phyloP scores from a whole-genome alignment of 2,888 invertebrate genomes.

The Aporophyla lueneburgensis region DNA sequence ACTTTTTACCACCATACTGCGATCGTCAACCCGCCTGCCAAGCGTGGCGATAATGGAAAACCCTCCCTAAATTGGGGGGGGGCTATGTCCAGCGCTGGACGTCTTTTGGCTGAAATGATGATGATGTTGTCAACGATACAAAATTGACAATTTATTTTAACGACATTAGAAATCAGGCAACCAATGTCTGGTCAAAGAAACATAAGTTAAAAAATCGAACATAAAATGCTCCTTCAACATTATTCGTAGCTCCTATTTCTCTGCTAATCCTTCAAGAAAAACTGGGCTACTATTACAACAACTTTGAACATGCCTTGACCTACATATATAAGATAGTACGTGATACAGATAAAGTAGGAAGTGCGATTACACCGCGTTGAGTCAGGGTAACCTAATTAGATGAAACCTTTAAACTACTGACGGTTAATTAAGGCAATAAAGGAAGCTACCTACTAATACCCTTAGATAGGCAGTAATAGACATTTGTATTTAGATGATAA shows the following conservation, averaged over 20 bases:
- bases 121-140: too few relatives aligned
- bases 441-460: not conserved
- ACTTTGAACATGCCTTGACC: conserved; percentile 7
- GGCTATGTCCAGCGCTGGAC: too few relatives aligned
- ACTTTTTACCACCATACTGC: too few relatives aligned
- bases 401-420: conserved; percentile 47
- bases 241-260: not conserved
- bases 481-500: not conserved
- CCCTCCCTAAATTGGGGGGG: too few relatives aligned
- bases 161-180: not conserved
- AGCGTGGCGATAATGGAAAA: too few relatives aligned
- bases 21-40: too few relatives aligned
- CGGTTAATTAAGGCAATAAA: conserved; percentile 36
- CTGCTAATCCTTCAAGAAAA: not conserved
- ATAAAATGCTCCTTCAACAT: too few relatives aligned
- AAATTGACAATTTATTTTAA: too few relatives aligned
- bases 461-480: not conserved
- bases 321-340: not conserved
- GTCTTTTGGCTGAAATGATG: too few relatives aligned
- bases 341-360: conserved; percentile 15
- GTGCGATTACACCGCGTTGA: conserved; percentile 41
- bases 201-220: too few relatives aligned
- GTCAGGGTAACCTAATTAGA: conserved; percentile 40
- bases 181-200: too few relatives aligned
- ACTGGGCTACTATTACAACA: not conserved